Percentiles rank a stretch among this genome's conserved stretches.
phyloP scores from a whole-genome alignment of 2,888 invertebrate species.

The Drosophila dives region DNA sequence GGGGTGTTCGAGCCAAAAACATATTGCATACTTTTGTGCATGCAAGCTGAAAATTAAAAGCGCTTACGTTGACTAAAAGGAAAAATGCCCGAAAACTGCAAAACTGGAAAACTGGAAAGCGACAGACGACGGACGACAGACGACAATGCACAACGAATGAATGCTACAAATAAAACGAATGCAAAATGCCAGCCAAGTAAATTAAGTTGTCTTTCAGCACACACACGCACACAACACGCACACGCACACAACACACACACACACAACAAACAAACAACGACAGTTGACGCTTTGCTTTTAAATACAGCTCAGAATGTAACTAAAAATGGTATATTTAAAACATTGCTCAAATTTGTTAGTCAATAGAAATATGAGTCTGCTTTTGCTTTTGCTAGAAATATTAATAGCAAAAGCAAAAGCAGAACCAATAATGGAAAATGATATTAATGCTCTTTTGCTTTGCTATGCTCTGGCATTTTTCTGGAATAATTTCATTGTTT shows the following conservation, averaged over 20 bases:
- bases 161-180: slow-evolving; percentile 47
- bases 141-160: slow-evolving; percentile 57
- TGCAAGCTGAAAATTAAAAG: slow-evolving; percentile 81
- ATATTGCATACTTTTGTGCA: slow-evolving; percentile 81
- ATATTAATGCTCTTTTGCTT: too few species aligned
- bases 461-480: too few species aligned
- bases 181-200: slow-evolving; percentile 51
- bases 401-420: neutral
- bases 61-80: slow-evolving; percentile 71
- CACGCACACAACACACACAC: slow-evolving; percentile 6
- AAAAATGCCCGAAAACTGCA: slow-evolving; percentile 38
- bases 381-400: neutral
- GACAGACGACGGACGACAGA: slow-evolving; percentile 49
- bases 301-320: neutral
- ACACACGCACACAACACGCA: slow-evolving; percentile 24
- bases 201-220: slow-evolving; percentile 63
- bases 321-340: neutral
- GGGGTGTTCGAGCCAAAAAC: slow-evolving; percentile 48
- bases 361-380: neutral
- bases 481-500: neutral
- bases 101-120: slow-evolving; percentile 1
- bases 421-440: too few species aligned
- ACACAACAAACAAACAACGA: slow-evolving; percentile 15
- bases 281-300: slow-evolving; percentile 28
- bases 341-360: neutral